Evolutionary conservation across 2,113 vertebrate species (phyloP).

Genomic region (Triplophysa rosa): DNA sequence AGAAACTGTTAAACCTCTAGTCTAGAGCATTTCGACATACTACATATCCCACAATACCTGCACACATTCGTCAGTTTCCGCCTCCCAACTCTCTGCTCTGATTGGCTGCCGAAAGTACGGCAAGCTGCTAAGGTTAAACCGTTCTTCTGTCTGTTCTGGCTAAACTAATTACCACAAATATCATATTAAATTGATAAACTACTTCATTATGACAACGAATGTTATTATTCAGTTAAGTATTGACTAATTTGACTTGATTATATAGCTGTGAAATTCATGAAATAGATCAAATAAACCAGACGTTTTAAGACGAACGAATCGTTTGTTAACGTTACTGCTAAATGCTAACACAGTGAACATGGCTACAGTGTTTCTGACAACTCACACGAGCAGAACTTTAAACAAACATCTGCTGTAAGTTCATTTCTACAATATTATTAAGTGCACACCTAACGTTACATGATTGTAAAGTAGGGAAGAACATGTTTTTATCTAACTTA

Average conservation of each 20-base stretch:
- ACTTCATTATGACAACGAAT: not conserved
- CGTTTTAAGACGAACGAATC: constrained; percentile 55
- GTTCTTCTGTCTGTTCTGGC: not conserved
- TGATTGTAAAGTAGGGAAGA: not conserved
- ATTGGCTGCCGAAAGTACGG: constrained; percentile 22
- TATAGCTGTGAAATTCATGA: not conserved
- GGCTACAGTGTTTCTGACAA: constrained; percentile 73
- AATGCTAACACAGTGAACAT: constrained; percentile 56
- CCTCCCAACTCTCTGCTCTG: not conserved
- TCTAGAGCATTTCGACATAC: not conserved
- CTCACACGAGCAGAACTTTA: constrained; percentile 61
- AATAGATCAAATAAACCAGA: not conserved
- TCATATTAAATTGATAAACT: not conserved
- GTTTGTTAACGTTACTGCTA: constrained; percentile 47
- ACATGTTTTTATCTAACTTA: not conserved
- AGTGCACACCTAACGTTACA: constrained; percentile 57
- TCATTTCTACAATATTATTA: constrained; percentile 39
- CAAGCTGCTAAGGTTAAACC: not conserved
- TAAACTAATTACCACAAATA: not conserved
- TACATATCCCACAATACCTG: not conserved
- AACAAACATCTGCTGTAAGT: constrained; percentile 71
- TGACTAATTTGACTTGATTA: not conserved
- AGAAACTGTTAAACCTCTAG: too few relatives aligned
- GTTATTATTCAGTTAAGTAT: not conserved
- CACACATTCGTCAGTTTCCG: not conserved